phyloP scores from a whole-genome alignment of 2,113 vertebrate genomes.

The Clarias magur region DNA sequence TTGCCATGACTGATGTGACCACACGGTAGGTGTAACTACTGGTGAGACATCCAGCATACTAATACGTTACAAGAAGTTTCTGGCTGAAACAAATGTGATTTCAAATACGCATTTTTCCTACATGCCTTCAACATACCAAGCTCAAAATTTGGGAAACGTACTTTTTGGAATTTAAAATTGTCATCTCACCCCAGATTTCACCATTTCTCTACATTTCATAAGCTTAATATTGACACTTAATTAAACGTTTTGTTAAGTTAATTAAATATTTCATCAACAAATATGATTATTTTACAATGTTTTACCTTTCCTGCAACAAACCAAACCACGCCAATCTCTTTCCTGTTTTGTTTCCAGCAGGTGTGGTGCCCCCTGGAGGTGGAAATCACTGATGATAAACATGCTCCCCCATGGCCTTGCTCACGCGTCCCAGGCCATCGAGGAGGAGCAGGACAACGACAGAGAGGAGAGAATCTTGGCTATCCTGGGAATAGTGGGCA shows the following conservation, averaged over 20 bases:
- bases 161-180: too few relatives aligned
- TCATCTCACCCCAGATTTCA: background rate
- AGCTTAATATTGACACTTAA: background rate
- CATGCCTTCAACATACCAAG: too few relatives aligned
- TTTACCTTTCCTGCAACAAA: background rate
- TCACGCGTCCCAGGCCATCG: constrained; percentile 66
- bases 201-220: background rate
- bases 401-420: constrained; percentile 74
- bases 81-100: too few relatives aligned
- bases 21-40: too few relatives aligned
- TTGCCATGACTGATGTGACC: too few relatives aligned
- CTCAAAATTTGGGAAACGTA: too few relatives aligned
- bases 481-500: constrained; percentile 78
- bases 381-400: constrained; percentile 72
- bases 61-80: too few relatives aligned
- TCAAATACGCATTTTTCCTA: too few relatives aligned
- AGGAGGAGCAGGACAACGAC: constrained; percentile 72
- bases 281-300: too few relatives aligned
- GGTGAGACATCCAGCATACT: too few relatives aligned
- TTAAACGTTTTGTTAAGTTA: background rate
- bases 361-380: constrained; percentile 65
- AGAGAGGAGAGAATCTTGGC: constrained; percentile 74
- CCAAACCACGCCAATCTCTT: background rate
- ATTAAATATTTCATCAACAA: background rate
- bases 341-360: constrained; percentile 54